Percentiles rank a stretch among this genome's conserved stretches.
Evolutionary conservation across 2,797 vertebrate species (phyloP).

Genomic region (Bufotes viridis): DNA sequence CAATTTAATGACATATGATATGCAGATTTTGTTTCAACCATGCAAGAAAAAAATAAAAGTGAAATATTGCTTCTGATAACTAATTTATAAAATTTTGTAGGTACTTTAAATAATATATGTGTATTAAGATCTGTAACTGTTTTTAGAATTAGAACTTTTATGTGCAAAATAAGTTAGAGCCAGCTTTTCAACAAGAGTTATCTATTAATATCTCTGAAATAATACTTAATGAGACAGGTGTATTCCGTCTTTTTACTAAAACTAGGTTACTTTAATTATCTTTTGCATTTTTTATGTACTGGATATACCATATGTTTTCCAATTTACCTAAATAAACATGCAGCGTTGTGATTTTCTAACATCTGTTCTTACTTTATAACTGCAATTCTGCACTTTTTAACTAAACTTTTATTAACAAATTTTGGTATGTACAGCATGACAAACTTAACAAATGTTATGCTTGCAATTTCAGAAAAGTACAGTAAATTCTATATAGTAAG

Average conservation of each 20-base stretch:
- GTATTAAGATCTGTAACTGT: background rate
- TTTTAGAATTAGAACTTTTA: slow-evolving; percentile 39
- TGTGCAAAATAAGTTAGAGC: slow-evolving; percentile 29
- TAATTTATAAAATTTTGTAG: background rate
- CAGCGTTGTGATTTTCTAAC: slow-evolving; percentile 62
- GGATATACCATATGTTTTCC: slow-evolving; percentile 62
- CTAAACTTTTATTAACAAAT: slow-evolving; percentile 62
- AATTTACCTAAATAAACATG: slow-evolving; percentile 63
- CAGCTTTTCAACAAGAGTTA: slow-evolving; percentile 17
- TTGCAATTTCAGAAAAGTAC: background rate
- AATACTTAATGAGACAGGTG: slow-evolving; percentile 59
- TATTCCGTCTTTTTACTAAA: slow-evolving; percentile 51
- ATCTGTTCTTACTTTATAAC: slow-evolving; percentile 61
- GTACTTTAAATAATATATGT: background rate
- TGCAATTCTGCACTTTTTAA: slow-evolving; percentile 61
- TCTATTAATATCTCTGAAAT: slow-evolving; percentile 47
- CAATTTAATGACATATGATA: background rate
- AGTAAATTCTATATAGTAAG: background rate
- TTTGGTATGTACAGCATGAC: slow-evolving; percentile 41
- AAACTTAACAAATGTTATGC: slow-evolving; percentile 50
- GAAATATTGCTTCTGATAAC: background rate
- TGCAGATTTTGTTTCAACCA: too few species aligned
- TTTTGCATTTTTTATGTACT: slow-evolving; percentile 45
- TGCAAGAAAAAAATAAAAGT: background rate
- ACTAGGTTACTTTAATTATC: slow-evolving; percentile 63